Conservation (phyloP, 2,113 vertebrate genomes). For the Oreotrochilus melanogaster region DNA sequence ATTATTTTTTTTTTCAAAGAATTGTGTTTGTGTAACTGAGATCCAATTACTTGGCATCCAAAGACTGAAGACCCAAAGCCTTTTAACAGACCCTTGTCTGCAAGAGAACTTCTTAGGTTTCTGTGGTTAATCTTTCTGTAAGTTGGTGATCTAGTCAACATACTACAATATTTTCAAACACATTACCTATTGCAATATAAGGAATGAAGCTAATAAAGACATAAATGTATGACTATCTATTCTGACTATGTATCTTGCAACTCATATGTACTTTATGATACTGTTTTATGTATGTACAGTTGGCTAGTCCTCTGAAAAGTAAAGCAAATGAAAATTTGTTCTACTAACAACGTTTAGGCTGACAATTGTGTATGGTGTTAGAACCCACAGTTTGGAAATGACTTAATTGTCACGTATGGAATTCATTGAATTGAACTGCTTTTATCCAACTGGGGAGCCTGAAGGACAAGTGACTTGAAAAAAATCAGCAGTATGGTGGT, state of each 20-base stretch:
- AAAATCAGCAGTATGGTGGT: background rate
- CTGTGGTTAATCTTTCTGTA: background rate
- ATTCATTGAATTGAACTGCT: background rate
- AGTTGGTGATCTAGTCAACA: background rate
- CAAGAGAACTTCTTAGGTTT: background rate
- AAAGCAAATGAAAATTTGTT: constrained; percentile 25
- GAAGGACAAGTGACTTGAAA: background rate
- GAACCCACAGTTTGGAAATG: constrained; percentile 2
- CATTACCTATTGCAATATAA: constrained; percentile 34
- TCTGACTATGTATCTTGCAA: constrained; percentile 58
- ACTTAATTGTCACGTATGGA: background rate
- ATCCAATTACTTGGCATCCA: background rate
- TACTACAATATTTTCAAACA: constrained; percentile 8
- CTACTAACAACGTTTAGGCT: background rate
- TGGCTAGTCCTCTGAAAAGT: constrained; percentile 1
- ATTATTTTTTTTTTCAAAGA: background rate
- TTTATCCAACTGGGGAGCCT: background rate
- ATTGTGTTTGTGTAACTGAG: background rate
- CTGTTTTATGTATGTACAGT: constrained; percentile 11
- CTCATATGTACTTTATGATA: background rate
- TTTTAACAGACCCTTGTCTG: background rate
- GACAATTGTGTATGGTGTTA: background rate
- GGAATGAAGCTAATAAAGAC: constrained; percentile 14
- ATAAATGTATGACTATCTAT: constrained; percentile 49
- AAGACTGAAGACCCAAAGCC: background rate